These are phyloP conservation scores for Hemichromis elongatus DNA, from an alignment of 2,113 vertebrate species.

Conservation along the genomic window DNA sequence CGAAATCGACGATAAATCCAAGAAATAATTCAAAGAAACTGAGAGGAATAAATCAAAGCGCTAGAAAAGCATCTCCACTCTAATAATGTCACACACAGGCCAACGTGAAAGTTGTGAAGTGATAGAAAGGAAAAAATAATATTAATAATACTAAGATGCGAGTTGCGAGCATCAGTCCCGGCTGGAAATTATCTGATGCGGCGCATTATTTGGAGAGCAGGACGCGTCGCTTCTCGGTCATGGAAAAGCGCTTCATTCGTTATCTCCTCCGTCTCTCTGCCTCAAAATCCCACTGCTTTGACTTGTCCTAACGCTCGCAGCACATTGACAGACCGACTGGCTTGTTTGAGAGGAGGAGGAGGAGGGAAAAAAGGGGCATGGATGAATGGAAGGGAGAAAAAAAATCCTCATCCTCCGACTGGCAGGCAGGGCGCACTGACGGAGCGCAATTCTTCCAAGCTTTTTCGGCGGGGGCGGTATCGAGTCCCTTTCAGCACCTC, in stretches of 20 bases:
- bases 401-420: slow-evolving; percentile 70
- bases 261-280: slow-evolving; percentile 49
- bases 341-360: slow-evolving; percentile 53
- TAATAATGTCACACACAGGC: neutral
- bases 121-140: neutral
- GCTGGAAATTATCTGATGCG: slow-evolving; percentile 15
- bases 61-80: slow-evolving; percentile 20
- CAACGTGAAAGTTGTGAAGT: slow-evolving; percentile 38
- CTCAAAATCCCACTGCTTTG: slow-evolving; percentile 62
- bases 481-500: slow-evolving; percentile 50
- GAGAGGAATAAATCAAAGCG: slow-evolving; percentile 4
- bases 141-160: neutral
- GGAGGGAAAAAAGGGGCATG: slow-evolving; percentile 28
- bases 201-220: slow-evolving; percentile 46
- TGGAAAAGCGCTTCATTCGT: slow-evolving; percentile 28
- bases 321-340: slow-evolving; percentile 71
- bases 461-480: slow-evolving; percentile 38
- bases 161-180: neutral
- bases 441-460: slow-evolving; percentile 54
- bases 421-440: slow-evolving; percentile 63
- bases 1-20: slow-evolving; percentile 28
- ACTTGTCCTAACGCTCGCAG: slow-evolving; percentile 67
- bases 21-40: slow-evolving; percentile 7
- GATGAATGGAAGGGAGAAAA: slow-evolving; percentile 22
- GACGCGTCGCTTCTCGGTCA: slow-evolving; percentile 23